Conservation (phyloP, 2,888 invertebrate genomes). For the Heliconius aoede region DNA sequence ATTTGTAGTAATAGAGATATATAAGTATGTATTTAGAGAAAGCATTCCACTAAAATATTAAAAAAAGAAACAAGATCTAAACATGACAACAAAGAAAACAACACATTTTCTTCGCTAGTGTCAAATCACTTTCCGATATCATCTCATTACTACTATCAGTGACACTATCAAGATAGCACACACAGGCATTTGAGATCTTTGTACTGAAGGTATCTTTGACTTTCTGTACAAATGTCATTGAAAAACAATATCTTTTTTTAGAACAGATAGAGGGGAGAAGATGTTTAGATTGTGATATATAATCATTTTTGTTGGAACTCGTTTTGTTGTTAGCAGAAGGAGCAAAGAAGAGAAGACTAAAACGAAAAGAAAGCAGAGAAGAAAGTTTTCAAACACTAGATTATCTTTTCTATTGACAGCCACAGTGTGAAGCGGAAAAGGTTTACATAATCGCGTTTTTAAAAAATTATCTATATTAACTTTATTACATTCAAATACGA, state of each 20-base stretch:
- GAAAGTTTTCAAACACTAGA: not conserved
- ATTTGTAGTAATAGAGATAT: too few relatives aligned
- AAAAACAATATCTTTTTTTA: conserved; percentile 1
- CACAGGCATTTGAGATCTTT: not conserved
- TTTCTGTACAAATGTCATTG: conserved; percentile 2
- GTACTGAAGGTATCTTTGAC: not conserved
- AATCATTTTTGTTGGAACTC: too few relatives aligned
- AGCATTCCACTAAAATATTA: not conserved
- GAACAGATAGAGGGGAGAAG: not conserved
- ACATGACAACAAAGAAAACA: not conserved
- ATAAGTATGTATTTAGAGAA: not conserved
- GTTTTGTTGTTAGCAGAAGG: too few relatives aligned
- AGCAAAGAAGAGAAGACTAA: not conserved
- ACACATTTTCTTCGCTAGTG: not conserved
- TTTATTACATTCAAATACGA: too few relatives aligned
- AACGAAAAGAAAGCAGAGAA: not conserved
- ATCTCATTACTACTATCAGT: not conserved
- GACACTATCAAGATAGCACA: conserved; percentile 6
- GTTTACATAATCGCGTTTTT: too few relatives aligned
- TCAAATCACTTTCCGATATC: not conserved
- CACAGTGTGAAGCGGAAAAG: not conserved
- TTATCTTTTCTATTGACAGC: not conserved
- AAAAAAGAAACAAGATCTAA: not conserved
- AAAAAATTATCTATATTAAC: too few relatives aligned
- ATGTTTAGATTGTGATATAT: not conserved